These are phyloP conservation scores for Mallotus villosus DNA, from an alignment of 2,797 vertebrate genomes.

Conservation along the genomic window DNA sequence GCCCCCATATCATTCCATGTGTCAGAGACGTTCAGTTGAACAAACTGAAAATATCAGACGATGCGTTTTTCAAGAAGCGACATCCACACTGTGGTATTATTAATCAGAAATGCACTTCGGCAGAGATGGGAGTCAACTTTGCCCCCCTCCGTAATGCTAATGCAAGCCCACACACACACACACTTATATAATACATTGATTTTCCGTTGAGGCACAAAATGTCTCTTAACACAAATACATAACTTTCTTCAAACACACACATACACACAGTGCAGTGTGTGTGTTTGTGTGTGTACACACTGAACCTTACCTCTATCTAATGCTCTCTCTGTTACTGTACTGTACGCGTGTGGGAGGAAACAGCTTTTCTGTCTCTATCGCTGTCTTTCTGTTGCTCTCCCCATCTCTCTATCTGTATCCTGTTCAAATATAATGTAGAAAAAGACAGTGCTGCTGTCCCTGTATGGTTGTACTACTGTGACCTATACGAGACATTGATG, in stretches of 20 bases:
- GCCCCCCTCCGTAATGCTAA: background rate
- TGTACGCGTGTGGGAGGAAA: constrained; percentile 16
- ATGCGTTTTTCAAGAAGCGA: background rate
- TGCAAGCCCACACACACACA: constrained; percentile 3
- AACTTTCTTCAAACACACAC: background rate
- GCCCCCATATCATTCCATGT: background rate
- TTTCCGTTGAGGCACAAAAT: constrained; percentile 17
- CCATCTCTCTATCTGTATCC: background rate
- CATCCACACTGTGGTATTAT: background rate
- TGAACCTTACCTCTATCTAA: background rate
- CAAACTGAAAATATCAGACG: background rate
- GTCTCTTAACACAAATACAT: background rate
- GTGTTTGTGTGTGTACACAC: background rate
- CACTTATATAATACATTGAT: constrained; percentile 15
- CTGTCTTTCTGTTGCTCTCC: background rate
- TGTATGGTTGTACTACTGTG: background rate
- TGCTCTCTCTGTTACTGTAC: constrained; percentile 1
- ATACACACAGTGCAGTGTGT: background rate
- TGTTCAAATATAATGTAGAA: background rate
- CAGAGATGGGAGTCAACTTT: background rate
- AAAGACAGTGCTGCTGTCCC: background rate
- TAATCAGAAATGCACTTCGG: background rate
- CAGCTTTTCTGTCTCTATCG: background rate
- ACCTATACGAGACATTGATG: background rate
- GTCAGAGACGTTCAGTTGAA: too few relatives aligned